These are phyloP conservation scores for Mystacornis crossleyi DNA, from an alignment of 2,113 vertebrate genomes.

Conservation along the genomic window DNA sequence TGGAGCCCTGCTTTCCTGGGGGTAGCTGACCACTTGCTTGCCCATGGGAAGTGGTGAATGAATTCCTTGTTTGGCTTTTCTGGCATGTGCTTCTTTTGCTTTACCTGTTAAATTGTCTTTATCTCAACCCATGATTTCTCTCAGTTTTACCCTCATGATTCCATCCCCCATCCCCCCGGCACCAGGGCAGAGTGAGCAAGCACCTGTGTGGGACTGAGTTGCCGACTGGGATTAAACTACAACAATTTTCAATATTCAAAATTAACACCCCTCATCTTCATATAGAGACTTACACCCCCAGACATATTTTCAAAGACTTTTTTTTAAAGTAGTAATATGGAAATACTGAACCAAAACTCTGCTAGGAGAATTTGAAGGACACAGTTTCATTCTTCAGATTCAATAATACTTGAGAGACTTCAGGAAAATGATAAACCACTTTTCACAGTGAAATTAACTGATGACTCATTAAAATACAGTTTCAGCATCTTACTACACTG, in stretches of 20 bases:
- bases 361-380: neutral
- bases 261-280: neutral
- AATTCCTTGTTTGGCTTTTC: neutral
- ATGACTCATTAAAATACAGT: neutral
- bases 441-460: neutral
- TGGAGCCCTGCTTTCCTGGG: neutral
- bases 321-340: neutral
- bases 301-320: neutral
- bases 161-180: neutral
- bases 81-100: neutral
- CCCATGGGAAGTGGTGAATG: neutral
- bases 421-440: neutral
- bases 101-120: neutral
- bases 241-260: neutral
- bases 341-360: neutral
- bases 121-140: neutral
- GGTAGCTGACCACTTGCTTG: neutral
- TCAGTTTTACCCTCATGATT: neutral
- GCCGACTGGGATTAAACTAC: neutral
- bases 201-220: neutral
- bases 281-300: neutral
- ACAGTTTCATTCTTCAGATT: neutral
- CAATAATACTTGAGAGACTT: neutral
- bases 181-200: neutral
- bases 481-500: neutral